These are phyloP conservation scores for Engystomops pustulosus DNA, from an alignment of 2,113 vertebrate genomes.

Conservation along the genomic window DNA sequence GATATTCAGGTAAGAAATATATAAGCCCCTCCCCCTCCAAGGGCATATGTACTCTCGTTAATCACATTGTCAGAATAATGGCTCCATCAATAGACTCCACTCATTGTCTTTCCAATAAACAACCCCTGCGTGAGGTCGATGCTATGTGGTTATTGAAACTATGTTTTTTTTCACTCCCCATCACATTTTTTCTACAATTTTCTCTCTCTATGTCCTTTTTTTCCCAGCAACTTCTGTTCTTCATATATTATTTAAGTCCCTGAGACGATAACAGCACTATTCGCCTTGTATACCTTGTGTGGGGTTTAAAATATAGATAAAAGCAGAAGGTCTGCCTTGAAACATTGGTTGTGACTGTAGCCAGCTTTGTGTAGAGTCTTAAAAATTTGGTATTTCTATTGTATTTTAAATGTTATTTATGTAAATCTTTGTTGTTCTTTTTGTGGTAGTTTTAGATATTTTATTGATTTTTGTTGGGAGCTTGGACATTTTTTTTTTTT, in stretches of 20 bases:
- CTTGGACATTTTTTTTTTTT: neutral
- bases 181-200: constrained; percentile 42
- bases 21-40: neutral
- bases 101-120: neutral
- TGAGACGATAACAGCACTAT: constrained; percentile 86
- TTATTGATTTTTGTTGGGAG: neutral
- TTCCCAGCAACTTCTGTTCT: constrained; percentile 75
- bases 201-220: constrained; percentile 47
- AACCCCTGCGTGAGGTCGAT: neutral
- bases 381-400: constrained; percentile 62
- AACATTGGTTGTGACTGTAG: constrained; percentile 76
- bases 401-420: constrained; percentile 27
- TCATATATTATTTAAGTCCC: constrained; percentile 87
- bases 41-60: neutral
- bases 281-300: constrained; percentile 92
- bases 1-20: neutral
- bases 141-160: neutral
- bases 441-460: neutral
- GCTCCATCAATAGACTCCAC: constrained; percentile 3
- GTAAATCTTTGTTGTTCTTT: neutral
- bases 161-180: constrained; percentile 52
- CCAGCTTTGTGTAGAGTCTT: constrained; percentile 74
- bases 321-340: constrained; percentile 92
- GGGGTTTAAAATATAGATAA: constrained; percentile 98
- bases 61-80: constrained; percentile 9